Evolutionary conservation across 2,888 invertebrate species (phyloP).

Genomic region (Leptopilina myrica): DNA sequence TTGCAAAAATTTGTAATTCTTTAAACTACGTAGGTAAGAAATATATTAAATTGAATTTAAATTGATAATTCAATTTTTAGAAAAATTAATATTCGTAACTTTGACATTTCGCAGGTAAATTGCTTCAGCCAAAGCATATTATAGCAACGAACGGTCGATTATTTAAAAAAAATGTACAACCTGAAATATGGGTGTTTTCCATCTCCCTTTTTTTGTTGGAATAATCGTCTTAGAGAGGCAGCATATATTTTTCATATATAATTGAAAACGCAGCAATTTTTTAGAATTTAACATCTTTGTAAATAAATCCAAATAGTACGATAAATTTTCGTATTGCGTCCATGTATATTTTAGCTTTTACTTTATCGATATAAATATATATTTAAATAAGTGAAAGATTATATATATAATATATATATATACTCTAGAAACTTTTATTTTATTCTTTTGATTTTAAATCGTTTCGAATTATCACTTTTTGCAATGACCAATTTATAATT

Average conservation of each 20-base stretch:
- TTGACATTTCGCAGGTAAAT: slow-evolving; percentile 65
- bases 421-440: slow-evolving; percentile 29
- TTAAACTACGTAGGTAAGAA: slow-evolving; percentile 67
- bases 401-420: slow-evolving; percentile 22
- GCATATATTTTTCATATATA: slow-evolving; percentile 34
- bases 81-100: not conserved
- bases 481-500: not conserved
- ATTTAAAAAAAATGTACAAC: not conserved
- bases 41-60: too few relatives aligned
- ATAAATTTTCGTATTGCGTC: slow-evolving; percentile 14
- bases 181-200: slow-evolving; percentile 17
- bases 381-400: slow-evolving; percentile 26
- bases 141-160: slow-evolving; percentile 63
- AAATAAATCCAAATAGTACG: slow-evolving; percentile 30
- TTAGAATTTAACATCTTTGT: slow-evolving; percentile 20
- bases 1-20: slow-evolving; percentile 68
- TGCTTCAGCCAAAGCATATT: slow-evolving; percentile 74
- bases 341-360: slow-evolving; percentile 40
- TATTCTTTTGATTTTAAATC: slow-evolving; percentile 12
- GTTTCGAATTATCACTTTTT: not conserved
- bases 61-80: not conserved
- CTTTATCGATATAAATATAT: slow-evolving; percentile 14
- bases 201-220: not conserved
- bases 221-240: slow-evolving; percentile 7
- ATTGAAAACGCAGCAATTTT: slow-evolving; percentile 1